Evolutionary conservation across 2,888 invertebrate genomes (phyloP), one percentile per base, ranked within the genome.

Genomic region (Lordiphosa andalusiaca): DNA sequence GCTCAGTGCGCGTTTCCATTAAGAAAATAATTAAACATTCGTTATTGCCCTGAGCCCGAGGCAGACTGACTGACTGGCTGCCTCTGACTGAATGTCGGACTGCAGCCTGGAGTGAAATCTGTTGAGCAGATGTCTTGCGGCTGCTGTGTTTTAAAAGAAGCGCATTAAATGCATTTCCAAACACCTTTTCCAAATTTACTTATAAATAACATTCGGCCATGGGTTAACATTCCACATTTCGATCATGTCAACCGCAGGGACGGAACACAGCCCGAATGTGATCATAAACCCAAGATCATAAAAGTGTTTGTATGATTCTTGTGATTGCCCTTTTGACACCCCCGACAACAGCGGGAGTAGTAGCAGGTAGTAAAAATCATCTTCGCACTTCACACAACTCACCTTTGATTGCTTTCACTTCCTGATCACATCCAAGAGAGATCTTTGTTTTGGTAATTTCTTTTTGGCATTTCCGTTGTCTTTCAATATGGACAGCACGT

Each of bases 1-100:
- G 75, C 69, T 70, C 63, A 51, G 51, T 54, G 69, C 59, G 53
- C 78, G 63, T 71, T 84, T 84, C 75, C 83, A 84, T 81, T 84
- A 84, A 74, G 80, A 81, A 81, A 82, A 84, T 81, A 84, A 76
- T 83, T 74, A 85, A 69, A 76, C 74, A 68, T 76, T 84, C 76
- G 73, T 67, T 72, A 58, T 68, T 62, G 65, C 53, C 52, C 41
- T 49, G 51, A 61, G 50, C 54, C 57, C 25, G 38, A 25, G 53
- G 53, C 52, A 41, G 39, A 51, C 50, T 30, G 51, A 44, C 23
- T 52, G 44, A 48, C 49, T 51, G 40, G 47, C 53, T 53, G 54
- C 52, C 44, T 65, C 47, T 51, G 40, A 49, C 53, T 51, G 54
- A 56, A 46, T 65, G 52, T 54, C 64, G 48, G 54, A 48, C 47